These are phyloP conservation scores for Meta bourneti DNA, from an alignment of 2,888 invertebrate genomes.

Conservation along the genomic window DNA sequence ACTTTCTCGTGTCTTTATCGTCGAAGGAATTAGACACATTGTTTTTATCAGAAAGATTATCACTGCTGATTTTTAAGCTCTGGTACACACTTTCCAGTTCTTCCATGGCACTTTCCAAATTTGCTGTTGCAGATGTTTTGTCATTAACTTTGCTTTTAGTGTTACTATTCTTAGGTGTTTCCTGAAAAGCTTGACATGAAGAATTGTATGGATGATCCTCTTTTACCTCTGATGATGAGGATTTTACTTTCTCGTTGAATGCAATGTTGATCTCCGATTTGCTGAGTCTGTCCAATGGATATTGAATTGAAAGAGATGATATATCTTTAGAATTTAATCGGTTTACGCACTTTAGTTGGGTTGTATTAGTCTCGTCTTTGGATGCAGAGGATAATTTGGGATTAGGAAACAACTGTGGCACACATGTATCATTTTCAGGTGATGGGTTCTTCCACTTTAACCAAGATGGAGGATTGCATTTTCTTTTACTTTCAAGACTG, in stretches of 20 bases:
- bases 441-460: background rate
- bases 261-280: conserved; percentile 51
- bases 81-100: conserved; percentile 92
- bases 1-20: conserved; percentile 36
- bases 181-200: background rate
- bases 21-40: conserved; percentile 52
- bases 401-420: conserved; percentile 40
- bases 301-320: background rate
- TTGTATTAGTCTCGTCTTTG: conserved; percentile 5
- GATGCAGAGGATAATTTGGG: conserved; percentile 32
- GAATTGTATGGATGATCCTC: background rate
- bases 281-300: conserved; percentile 36
- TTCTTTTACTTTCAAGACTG: conserved; percentile 69
- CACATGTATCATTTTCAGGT: conserved; percentile 14
- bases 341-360: background rate
- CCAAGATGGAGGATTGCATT: conserved; percentile 29
- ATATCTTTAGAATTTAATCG: conserved; percentile 19
- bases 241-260: background rate
- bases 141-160: background rate
- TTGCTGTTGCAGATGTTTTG: conserved; percentile 60
- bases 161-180: background rate
- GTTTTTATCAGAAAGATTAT: conserved; percentile 84
- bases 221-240: background rate
- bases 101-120: conserved; percentile 87
- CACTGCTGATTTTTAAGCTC: conserved; percentile 88